Evolutionary conservation across 2,113 vertebrate genomes (phyloP).

Genomic region (Crotalus horridus): DNA sequence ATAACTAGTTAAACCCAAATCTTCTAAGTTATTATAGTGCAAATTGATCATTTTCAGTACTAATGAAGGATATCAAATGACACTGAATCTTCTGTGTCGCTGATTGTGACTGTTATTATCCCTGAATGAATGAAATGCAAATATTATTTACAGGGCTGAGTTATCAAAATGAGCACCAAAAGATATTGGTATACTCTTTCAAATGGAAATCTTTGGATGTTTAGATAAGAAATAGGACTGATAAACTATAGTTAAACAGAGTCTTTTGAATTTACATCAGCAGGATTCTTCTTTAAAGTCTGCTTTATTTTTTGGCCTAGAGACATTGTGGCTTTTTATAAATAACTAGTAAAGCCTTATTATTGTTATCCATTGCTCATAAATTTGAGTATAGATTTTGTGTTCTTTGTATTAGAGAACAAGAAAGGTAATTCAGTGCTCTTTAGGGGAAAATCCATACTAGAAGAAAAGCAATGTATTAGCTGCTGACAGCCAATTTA

Average conservation of each 20-base stretch:
- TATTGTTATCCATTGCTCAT: conserved; percentile 56
- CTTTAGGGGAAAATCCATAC: conserved; percentile 40
- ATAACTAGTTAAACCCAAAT: conserved; percentile 37
- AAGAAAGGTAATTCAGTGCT: conserved; percentile 53
- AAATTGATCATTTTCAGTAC: conserved; percentile 52
- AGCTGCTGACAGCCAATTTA: conserved; percentile 32
- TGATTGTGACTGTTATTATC: conserved; percentile 63
- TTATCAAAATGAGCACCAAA: conserved; percentile 36
- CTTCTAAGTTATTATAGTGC: conserved; percentile 61
- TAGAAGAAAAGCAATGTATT: conserved; percentile 43
- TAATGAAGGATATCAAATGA: conserved; percentile 59
- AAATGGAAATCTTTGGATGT: conserved; percentile 49
- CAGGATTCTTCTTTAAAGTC: background rate
- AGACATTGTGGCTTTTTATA: conserved; percentile 43
- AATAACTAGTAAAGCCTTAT: conserved; percentile 48
- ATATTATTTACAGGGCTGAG: conserved; percentile 41
- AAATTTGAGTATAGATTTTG: conserved; percentile 59
- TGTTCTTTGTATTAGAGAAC: conserved; percentile 32
- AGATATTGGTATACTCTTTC: conserved; percentile 37
- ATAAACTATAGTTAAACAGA: conserved; percentile 56
- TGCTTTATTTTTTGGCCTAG: conserved; percentile 37
- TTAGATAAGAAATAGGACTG: conserved; percentile 54
- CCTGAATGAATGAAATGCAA: conserved; percentile 60
- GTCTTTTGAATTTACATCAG: conserved; percentile 46
- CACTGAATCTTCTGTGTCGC: conserved; percentile 50